These are phyloP conservation scores for Vespertilio murinus DNA, from an alignment of 2,797 vertebrate genomes.

Conservation along the genomic window DNA sequence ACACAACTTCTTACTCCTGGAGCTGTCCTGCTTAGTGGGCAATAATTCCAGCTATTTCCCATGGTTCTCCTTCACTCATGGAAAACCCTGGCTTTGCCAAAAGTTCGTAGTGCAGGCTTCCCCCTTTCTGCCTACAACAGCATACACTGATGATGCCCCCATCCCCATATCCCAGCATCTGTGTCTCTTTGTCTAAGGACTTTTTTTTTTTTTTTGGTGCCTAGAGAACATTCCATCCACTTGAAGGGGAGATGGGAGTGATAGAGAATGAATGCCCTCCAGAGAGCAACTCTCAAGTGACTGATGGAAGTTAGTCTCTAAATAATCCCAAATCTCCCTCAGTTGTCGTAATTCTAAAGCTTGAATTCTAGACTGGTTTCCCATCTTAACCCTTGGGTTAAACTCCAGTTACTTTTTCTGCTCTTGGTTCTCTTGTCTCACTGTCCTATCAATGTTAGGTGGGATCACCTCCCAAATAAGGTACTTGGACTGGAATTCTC, in stretches of 20 bases:
- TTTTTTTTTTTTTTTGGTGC: neutral
- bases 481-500: neutral
- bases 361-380: neutral
- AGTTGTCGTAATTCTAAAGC: neutral
- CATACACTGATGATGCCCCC: neutral
- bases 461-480: neutral
- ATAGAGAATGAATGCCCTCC: neutral
- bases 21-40: neutral
- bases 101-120: too few relatives aligned
- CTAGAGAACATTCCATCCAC: neutral
- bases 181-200: neutral
- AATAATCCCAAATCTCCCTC: neutral
- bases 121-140: neutral
- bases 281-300: neutral
- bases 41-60: neutral
- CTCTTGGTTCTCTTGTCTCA: neutral
- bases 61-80: neutral
- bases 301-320: neutral
- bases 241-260: too few relatives aligned
- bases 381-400: neutral
- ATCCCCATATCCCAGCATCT: too few relatives aligned
- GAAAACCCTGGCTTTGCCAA: neutral
- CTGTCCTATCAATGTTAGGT: neutral
- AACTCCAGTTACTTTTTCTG: neutral
- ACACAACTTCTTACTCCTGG: neutral